Percentiles rank a stretch among this genome's conserved stretches.
phyloP scores from a whole-genome alignment of 1,140 invertebrate species.

The Panagrolaimus sp. region DNA sequence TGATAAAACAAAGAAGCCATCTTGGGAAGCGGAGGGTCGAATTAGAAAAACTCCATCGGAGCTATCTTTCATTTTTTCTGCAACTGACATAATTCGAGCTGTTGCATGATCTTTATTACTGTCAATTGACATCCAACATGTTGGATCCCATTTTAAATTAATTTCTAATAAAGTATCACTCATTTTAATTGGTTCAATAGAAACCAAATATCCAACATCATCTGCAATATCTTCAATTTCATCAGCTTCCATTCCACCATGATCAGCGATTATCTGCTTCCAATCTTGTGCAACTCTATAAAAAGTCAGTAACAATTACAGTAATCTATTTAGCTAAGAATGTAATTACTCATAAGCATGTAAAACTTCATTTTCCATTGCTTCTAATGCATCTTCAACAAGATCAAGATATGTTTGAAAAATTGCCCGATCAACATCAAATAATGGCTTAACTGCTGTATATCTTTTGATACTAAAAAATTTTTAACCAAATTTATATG shows the following conservation, averaged over 20 bases:
- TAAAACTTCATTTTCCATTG: background rate
- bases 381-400: background rate
- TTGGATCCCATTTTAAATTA: background rate
- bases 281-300: constrained; percentile 8
- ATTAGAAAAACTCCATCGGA: constrained; percentile 5
- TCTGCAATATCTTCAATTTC: too few relatives aligned
- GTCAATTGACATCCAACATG: background rate
- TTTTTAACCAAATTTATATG: too few relatives aligned
- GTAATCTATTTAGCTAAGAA: background rate
- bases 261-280: background rate
- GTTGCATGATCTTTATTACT: background rate
- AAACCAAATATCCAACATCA: background rate
- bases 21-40: background rate
- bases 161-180: background rate
- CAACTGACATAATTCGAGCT: background rate
- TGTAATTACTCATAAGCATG: background rate
- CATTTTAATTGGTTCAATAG: background rate
- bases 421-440: too few relatives aligned
- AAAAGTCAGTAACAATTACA: background rate
- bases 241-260: background rate
- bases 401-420: background rate
- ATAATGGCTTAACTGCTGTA: too few relatives aligned
- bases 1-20: background rate
- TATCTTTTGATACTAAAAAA: too few relatives aligned
- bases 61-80: background rate